Evolutionary conservation across 2,113 vertebrate genomes (phyloP).

Genomic region (Synodontis membranacea): DNA sequence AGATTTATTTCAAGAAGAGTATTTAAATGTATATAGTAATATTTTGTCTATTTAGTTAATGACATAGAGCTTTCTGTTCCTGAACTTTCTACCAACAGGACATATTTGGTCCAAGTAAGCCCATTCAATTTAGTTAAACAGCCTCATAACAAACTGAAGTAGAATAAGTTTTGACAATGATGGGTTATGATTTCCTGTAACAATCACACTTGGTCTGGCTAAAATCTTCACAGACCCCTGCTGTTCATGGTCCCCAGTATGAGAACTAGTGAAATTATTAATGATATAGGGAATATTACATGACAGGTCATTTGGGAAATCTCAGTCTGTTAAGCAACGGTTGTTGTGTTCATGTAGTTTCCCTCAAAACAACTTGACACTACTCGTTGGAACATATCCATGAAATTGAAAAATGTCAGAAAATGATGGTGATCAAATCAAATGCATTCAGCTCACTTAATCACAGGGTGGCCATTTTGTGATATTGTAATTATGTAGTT

Average conservation of each 20-base stretch:
- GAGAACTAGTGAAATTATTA: neutral
- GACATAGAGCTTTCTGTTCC: neutral
- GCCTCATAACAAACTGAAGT: too few species aligned
- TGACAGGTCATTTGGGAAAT: neutral
- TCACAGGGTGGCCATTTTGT: neutral
- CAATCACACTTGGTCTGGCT: neutral
- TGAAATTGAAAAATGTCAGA: neutral
- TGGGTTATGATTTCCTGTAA: neutral
- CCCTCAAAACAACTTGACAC: neutral
- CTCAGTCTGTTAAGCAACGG: neutral
- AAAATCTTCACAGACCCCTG: neutral
- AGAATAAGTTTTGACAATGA: neutral
- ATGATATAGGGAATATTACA: neutral
- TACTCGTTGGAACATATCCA: neutral
- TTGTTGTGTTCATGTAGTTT: neutral
- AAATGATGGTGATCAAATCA: neutral
- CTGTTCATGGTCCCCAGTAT: neutral
- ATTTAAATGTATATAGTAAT: neutral
- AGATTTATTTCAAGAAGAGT: neutral
- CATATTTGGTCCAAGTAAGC: neutral
- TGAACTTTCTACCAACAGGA: neutral
- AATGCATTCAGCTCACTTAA: neutral
- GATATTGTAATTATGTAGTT: neutral
- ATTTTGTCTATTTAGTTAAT: neutral
- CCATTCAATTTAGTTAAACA: neutral